Conservation (phyloP, 1,140 invertebrate species). For the Heliconius hewitsoni region DNA sequence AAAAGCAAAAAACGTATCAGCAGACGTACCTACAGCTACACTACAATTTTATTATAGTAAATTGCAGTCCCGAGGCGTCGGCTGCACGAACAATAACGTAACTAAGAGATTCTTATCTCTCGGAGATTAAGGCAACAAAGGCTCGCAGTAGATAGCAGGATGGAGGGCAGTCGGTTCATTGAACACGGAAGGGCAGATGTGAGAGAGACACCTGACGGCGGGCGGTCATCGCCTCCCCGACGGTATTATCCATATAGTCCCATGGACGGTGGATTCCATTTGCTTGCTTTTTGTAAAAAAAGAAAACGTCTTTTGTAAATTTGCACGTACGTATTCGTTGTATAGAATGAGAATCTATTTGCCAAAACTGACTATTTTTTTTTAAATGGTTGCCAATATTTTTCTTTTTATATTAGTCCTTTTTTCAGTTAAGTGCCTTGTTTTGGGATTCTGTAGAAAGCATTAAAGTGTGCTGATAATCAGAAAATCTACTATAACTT, state of each 20-base stretch:
- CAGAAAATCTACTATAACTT: background rate
- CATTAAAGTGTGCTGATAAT: background rate
- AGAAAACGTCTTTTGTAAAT: background rate
- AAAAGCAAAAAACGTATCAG: background rate
- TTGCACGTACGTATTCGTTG: background rate
- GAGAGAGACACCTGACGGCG: constrained; percentile 31
- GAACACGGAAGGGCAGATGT: constrained; percentile 33
- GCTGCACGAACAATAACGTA: constrained; percentile 20
- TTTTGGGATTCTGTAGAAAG: no score
- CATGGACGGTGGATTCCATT: constrained; percentile 1
- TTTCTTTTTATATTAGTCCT: no score
- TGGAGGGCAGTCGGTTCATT: constrained; percentile 29
- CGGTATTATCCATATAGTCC: background rate
- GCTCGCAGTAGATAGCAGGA: constrained; percentile 18
- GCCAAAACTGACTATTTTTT: background rate
- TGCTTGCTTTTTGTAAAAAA: background rate
- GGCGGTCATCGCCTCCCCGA: constrained; percentile 12
- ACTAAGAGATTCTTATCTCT: constrained; percentile 26
- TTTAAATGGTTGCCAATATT: no score
- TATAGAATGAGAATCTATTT: background rate
- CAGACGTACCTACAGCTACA: constrained; percentile 5
- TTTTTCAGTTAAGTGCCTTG: no score
- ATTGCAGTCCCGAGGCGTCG: constrained; percentile 22
- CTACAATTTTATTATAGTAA: constrained; percentile 23
- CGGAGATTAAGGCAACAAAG: constrained; percentile 29